Percentiles rank a stretch among this genome's conserved stretches.
These are phyloP conservation scores for Sakesphorus luctuosus DNA, from an alignment of 2,113 vertebrate species.

Conservation along the genomic window DNA sequence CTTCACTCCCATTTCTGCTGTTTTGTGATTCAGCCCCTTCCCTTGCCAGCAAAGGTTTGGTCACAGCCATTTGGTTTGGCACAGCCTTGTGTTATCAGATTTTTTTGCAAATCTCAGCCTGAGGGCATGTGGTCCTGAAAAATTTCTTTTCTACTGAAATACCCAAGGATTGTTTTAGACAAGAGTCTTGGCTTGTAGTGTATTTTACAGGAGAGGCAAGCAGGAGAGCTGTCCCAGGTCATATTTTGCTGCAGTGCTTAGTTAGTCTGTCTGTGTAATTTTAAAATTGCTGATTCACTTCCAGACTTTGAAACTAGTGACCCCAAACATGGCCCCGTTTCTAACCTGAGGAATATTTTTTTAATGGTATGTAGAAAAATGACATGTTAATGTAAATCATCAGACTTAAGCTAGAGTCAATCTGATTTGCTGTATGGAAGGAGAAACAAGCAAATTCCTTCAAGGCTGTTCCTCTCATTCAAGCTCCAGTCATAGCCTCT, in stretches of 20 bases:
- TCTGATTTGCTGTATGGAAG: constrained; percentile 19
- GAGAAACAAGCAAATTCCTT: constrained; percentile 51
- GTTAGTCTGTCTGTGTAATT: not conserved
- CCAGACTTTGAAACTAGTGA: constrained; percentile 31
- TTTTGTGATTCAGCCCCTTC: not conserved
- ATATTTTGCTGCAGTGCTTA: constrained; percentile 6
- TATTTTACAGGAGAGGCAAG: not conserved
- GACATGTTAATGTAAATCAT: constrained; percentile 61
- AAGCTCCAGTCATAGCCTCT: not conserved
- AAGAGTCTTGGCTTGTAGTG: not conserved
- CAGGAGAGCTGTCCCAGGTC: not conserved
- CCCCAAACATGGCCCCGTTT: not conserved
- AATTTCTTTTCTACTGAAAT: not conserved
- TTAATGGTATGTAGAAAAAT: constrained; percentile 55
- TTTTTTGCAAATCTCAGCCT: not conserved
- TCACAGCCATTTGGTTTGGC: not conserved
- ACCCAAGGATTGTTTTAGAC: not conserved
- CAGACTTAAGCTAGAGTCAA: constrained; percentile 55
- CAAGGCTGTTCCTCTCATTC: not conserved
- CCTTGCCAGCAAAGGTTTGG: not conserved
- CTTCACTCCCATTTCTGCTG: not conserved
- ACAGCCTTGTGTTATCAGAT: not conserved
- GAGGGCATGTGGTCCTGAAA: not conserved
- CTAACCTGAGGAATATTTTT: constrained; percentile 39
- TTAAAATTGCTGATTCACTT: constrained; percentile 69